Evolutionary conservation across 2,888 invertebrate species (phyloP), one percentile per base, ranked within the genome.

Genomic region (Ectemnius lituratus): DNA sequence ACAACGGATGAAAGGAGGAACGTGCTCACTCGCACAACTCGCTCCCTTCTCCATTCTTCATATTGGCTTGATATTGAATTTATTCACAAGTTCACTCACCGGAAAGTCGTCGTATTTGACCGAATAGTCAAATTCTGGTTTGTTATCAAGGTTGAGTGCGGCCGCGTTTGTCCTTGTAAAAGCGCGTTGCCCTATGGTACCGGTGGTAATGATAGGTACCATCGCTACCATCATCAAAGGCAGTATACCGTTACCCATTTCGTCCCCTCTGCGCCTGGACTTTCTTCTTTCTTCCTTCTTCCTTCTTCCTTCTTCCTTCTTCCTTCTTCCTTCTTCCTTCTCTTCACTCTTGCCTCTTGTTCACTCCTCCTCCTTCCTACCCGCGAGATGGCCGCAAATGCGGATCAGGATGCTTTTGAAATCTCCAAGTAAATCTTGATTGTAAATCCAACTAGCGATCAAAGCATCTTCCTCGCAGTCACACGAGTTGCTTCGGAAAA

Each of bases 191-290:
- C 73, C 82, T 8, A 78, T 70, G 57, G 62, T 72, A 18, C 70
- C 76, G 4, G 69, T 56, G 5, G 69, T 58, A 59, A 82, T 80
- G 3, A 76, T 70, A 18, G 79, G 69, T 67, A 79, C 69, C 66
- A 82, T 67, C n/a, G 76, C 76, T 28, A 80, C 71, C 57, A 82
- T n/a, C 47, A 76, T 47, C 37, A 79, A 28, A 14, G 74, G 69
- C 2, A 82, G 62, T 14, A 78, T 60, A 6, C 67, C 62, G 62
- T 69, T 73, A 18, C 80, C 78, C 82, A 82, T 82, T 37, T 76
- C 62, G 64, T 37, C 11, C 37, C 8, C 37, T 37, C 23, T 23
- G 23, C 3, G 3, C 23, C 23, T 23, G 23, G 23, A 2, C 11
- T 11, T 47, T n/a, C 16, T 14, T 52, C 52, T 5, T 13, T 16